Evolutionary conservation across 2,888 invertebrate genomes (phyloP).

Genomic region (Rhodophaea formosa): DNA sequence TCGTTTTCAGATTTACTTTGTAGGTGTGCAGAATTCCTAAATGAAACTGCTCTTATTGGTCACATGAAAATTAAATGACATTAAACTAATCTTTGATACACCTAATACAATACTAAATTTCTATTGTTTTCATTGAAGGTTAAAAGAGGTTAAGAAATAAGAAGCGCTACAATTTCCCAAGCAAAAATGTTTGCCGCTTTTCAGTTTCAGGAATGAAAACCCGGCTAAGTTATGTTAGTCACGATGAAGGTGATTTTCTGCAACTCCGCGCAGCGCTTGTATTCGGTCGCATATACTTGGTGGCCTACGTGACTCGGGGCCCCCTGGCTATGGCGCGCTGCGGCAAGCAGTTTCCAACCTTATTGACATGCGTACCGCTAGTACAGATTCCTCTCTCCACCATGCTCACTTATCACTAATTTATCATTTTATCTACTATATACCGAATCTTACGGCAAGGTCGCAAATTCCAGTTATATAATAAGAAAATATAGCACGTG

Average conservation of each 20-base stretch:
- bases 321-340: constrained; percentile 73
- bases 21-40: no score
- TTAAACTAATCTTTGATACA: no score
- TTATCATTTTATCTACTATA: background rate
- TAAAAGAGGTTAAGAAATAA: constrained; percentile 5
- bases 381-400: constrained; percentile 23
- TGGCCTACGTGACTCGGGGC: constrained; percentile 79
- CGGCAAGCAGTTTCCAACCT: constrained; percentile 75
- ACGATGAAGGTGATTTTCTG: constrained; percentile 19
- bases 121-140: constrained; percentile 11
- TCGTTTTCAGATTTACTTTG: no score
- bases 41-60: no score
- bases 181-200: constrained; percentile 37
- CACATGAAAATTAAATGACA: no score
- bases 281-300: constrained; percentile 55
- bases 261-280: constrained; percentile 31
- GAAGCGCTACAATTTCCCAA: background rate
- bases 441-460: constrained; percentile 17
- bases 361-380: constrained; percentile 51
- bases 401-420: constrained; percentile 10
- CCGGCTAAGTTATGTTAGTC: constrained; percentile 33
- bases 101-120: background rate
- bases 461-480: constrained; percentile 53
- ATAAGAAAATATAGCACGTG: constrained; percentile 68
- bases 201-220: constrained; percentile 47